Base-by-base conservation (phyloP, 2,797 vertebrate species). In the Chaunax sp. region DNA sequence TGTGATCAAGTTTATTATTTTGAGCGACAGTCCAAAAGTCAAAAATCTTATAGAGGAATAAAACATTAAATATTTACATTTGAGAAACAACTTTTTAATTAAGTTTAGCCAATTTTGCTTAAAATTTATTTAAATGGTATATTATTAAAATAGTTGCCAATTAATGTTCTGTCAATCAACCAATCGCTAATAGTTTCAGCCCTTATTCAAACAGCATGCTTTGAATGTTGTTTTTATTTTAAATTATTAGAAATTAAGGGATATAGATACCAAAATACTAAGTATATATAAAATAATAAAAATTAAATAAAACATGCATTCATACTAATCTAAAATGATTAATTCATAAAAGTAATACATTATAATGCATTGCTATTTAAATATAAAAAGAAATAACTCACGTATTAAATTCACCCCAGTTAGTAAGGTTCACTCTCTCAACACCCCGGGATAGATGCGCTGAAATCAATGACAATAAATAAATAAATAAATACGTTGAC, bases 371-470 rank as follows among this genome's bases (percentile, higher is more conserved):
- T n/a, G n/a, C 11, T 49, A 3, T 25, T 16, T 26, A 26, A 50
- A 50, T 20, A 14, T 16, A 25, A 18, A 22, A 16, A 40, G 14
- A 51, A 14, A 14, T 0, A 23, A 92, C 93, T 94, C 78, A 95
- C 94, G 85, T 91, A 70, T 90, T 86, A 58, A 85, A 75, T 47
- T 73, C 80, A 81, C 90, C 61, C 80, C 84, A 78, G 56, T 81
- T 61, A 46, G 93, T 88, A 70, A 81, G 51, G 77, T 92, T 92
- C 69, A 73, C 86, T 75, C 70, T 84, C 49, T 89, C 90, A 75
- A 69, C 75, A 26, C 81, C 67, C 73, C 86, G 81, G 75, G 90
- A 93, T 77, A 92, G 80, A 75, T 89, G 87, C 35, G 82, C 93
- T 94, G 87, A 59, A 93, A 92, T 38, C 15, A 72, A 54, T 51